Conservation (phyloP, 2,797 vertebrate species). For the Smutsia temminckii region DNA sequence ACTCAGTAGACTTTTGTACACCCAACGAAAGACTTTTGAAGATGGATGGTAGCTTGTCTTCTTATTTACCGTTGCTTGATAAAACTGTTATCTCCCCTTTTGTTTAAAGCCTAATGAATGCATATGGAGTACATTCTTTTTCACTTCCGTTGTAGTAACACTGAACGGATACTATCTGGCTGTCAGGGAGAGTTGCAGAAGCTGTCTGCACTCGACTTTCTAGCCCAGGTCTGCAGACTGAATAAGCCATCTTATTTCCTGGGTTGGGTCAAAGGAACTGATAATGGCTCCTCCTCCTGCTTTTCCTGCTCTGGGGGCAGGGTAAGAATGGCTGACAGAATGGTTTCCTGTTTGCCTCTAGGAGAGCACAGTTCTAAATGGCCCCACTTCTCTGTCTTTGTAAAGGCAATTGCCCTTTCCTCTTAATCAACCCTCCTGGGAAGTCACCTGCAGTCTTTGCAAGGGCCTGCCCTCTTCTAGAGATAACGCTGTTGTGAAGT, state of each 20-base stretch:
- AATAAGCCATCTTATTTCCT: slow-evolving; percentile 60
- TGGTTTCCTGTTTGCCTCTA: slow-evolving; percentile 77
- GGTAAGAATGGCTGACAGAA: slow-evolving; percentile 69
- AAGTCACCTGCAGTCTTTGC: slow-evolving; percentile 70
- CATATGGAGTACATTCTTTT: slow-evolving; percentile 28
- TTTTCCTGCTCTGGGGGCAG: slow-evolving; percentile 65
- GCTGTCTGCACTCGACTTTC: not conserved
- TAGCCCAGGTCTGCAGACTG: not conserved
- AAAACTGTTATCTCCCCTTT: slow-evolving; percentile 43
- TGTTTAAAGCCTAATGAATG: slow-evolving; percentile 61
- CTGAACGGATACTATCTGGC: not conserved
- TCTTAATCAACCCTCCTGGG: slow-evolving; percentile 60
- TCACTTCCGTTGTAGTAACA: slow-evolving; percentile 18
- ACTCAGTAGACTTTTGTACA: not conserved
- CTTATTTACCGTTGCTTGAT: slow-evolving; percentile 37
- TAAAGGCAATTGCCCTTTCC: slow-evolving; percentile 68
- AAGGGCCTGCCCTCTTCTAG: not conserved
- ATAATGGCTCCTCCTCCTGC: slow-evolving; percentile 21
- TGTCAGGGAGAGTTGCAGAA: slow-evolving; percentile 29
- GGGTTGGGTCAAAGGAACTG: slow-evolving; percentile 29
- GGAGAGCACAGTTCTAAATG: slow-evolving; percentile 66
- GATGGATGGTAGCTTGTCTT: not conserved
- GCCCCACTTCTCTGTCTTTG: slow-evolving; percentile 51
- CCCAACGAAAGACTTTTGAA: not conserved
- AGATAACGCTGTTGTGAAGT: slow-evolving; percentile 51